Evolutionary conservation across 2,797 vertebrate species (phyloP), one percentile per base, ranked within the genome.

Genomic region (Lutjanus campechanus): DNA sequence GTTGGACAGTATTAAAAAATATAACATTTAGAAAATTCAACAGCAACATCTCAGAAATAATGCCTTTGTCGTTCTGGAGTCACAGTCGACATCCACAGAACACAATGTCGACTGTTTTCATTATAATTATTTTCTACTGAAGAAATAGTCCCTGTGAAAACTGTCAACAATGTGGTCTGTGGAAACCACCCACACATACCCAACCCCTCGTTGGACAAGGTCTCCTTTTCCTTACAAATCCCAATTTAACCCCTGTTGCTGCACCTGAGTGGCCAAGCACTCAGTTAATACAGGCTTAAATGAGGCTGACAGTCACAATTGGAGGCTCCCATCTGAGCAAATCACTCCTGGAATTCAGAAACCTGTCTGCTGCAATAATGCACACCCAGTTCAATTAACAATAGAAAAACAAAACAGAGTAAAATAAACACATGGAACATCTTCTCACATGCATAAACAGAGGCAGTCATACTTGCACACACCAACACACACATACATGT

Each of bases 241-340:
- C 41, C 11, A 67, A 44, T 53, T 55, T 43, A 43, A 54, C 66
- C 29, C n/a, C 66, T 15, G 29, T 56, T 69, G 54, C 67, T 58
- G 20, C 41, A 19, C 5, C n/a, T 13, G 1, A 44, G 51, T 46
- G 54, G 22, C 22, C 22, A 10, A 40, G n/a, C 5, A 49, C 20
- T 56, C 15, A 49, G 4, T 50, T 16, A 19, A 56, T n/a, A 19
- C 29, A 29, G 13, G 43, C 51, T 43, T 22, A 63, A 49, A 20
- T 58, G 36, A 8, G 7, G 25, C 19, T 41, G 49, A 56, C 49
- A 25, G 68, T 41, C 15, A 62, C 20, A 56, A 51, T 53, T 22
- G 3, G 19, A 53, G 12, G 36, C 11, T 46, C 8, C 11, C 5
- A 19, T 53, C 41, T 11, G 13, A 55, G 40, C 63, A 73, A 40